Percentiles rank a stretch among this genome's conserved stretches.
Conservation (phyloP, 2,797 vertebrate species). For the Picus viridis region DNA sequence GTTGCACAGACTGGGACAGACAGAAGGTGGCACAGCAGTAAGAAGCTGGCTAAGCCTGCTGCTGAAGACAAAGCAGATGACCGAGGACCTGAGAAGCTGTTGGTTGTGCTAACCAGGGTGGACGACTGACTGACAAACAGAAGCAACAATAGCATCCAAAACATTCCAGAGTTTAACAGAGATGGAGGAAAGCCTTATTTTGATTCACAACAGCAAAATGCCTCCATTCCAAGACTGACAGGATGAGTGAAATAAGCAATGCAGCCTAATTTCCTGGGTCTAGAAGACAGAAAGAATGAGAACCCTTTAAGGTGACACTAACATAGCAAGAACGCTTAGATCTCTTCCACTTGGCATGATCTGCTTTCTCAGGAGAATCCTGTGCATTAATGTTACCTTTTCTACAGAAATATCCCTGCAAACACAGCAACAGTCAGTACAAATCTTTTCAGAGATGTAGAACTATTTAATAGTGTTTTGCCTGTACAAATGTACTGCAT, state of each 20-base stretch:
- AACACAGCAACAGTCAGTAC: not conserved
- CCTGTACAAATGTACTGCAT: conserved; percentile 14
- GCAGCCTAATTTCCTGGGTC: accelerated
- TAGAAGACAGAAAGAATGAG: not conserved
- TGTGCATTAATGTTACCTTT: not conserved
- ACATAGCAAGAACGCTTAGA: not conserved
- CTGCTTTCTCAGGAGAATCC: not conserved
- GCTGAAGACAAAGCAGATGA: not conserved
- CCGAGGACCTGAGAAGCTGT: accelerated
- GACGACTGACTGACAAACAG: not conserved
- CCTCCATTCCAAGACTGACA: not conserved
- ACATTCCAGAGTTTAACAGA: not conserved
- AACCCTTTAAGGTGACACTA: not conserved
- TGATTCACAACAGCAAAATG: not conserved
- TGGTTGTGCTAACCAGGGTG: not conserved
- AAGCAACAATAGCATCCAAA: not conserved
- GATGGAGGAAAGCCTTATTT: not conserved
- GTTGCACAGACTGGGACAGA: not conserved
- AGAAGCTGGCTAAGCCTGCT: not conserved
- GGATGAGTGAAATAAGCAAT: not conserved
- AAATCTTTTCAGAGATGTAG: not conserved
- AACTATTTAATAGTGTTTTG: conserved; percentile 39
- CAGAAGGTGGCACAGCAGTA: not conserved
- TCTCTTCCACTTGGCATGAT: not conserved
- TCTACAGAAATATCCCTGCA: not conserved